These are phyloP conservation scores for Hippocampus kuda DNA, from an alignment of 2,797 vertebrate species.

Conservation along the genomic window DNA sequence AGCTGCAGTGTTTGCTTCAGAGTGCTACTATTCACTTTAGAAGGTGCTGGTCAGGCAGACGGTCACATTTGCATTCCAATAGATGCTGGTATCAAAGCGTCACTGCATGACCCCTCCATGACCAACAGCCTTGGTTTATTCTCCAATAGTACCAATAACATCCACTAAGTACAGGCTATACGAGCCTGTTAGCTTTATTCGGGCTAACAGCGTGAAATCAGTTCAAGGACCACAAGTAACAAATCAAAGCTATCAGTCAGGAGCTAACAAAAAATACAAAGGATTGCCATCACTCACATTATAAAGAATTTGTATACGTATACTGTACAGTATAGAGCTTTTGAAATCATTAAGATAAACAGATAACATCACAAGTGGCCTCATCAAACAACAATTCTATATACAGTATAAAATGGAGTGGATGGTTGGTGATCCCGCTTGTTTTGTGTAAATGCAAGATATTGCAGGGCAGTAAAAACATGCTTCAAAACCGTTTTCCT, in stretches of 20 bases:
- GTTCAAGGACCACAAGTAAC: conserved; percentile 56
- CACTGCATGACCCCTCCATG: conserved; percentile 45
- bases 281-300: background rate
- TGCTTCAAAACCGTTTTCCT: background rate
- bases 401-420: too few relatives aligned
- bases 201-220: conserved; percentile 49
- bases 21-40: conserved; percentile 50
- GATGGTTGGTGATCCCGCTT: too few relatives aligned
- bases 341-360: too few relatives aligned
- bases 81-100: conserved; percentile 46
- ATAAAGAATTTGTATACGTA: too few relatives aligned
- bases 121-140: conserved; percentile 37
- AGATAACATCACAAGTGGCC: too few relatives aligned
- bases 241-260: conserved; percentile 41
- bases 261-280: conserved; percentile 12
- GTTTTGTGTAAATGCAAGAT: background rate
- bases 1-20: conserved; percentile 54
- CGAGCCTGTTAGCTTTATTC: conserved; percentile 50
- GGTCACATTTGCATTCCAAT: conserved; percentile 66
- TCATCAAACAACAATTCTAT: too few relatives aligned
- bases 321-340: too few relatives aligned
- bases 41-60: conserved; percentile 45
- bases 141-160: conserved; percentile 49
- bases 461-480: background rate
- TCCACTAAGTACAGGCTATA: conserved; percentile 28